Base-by-base conservation (phyloP, 2,888 invertebrate genomes). In the Caenorhabditis afra region DNA sequence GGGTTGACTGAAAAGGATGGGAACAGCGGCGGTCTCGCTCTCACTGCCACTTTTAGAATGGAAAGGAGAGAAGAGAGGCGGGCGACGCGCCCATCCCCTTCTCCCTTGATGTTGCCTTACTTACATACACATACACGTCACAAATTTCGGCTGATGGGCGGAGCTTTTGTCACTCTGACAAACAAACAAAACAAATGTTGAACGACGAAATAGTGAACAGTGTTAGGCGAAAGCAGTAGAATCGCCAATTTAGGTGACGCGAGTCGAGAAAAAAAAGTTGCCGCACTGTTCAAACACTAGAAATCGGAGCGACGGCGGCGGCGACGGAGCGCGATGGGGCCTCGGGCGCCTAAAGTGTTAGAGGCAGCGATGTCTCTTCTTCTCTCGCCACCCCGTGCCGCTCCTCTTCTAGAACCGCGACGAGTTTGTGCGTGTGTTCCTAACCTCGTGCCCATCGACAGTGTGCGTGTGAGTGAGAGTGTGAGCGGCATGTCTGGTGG, bases 211-310 rank as follows among this genome's bases (percentile, higher is more conserved):
- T 18, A 29, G 22, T n/a, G 61, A 71, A 64, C 45, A 29, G 37
- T 29, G 29, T 49, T 14, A 20, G 20, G 29, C 49, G 7, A 37
- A 49, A 67, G 18, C 29, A 23, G 16, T 8, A 3, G 62, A 55
- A 70, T 55, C 44, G 58, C 73, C 73, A 64, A 73, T 73, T 71
- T 71, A 57, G 62, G 71, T 47, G 71, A 22, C 62, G 49, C 62
- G 18, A 61, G 39, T 37, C 29, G 59, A 45, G 49, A 55, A 39
- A 29, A 18, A 53, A 64, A 49, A 58, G 64, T 73, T 58, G 57
- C 73, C 64, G 73, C 73, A 58, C 73, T 73, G 73, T 73, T 64
- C 64, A 73, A 74, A 66, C 74, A 74, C 66, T 66, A 65, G 65
- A 66, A 66, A 65, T 65, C 53, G 29, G 49, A 57, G 53, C 55